phyloP scores from a whole-genome alignment of 2,888 invertebrate species.

The Agrilus biguttatus region DNA sequence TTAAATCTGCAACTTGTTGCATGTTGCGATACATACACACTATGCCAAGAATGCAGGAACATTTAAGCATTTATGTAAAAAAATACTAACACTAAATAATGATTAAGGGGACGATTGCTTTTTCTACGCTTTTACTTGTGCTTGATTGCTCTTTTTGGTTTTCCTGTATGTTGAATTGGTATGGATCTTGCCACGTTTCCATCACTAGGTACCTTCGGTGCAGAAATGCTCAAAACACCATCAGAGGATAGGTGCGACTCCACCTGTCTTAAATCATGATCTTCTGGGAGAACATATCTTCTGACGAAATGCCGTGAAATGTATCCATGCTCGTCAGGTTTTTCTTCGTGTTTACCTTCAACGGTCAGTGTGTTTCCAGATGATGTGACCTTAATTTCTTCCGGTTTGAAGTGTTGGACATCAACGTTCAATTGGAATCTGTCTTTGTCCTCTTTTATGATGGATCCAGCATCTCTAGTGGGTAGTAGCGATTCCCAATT shows the following conservation, averaged over 20 bases:
- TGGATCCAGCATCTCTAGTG: conserved; percentile 45
- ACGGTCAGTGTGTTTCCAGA: conserved; percentile 53
- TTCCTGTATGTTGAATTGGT: conserved; percentile 31
- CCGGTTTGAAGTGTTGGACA: conserved; percentile 64
- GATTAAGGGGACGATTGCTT: too few relatives aligned
- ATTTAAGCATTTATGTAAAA: too few relatives aligned
- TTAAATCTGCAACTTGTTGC: too few relatives aligned
- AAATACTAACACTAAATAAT: too few relatives aligned
- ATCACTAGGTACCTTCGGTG: conserved; percentile 38
- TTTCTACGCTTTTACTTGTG: too few relatives aligned
- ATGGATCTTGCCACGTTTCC: conserved; percentile 27
- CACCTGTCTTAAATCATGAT: conserved; percentile 55
- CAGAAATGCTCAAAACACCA: conserved; percentile 54
- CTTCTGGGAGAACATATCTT: conserved; percentile 58
- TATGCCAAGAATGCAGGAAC: too few relatives aligned
- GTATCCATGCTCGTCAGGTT: conserved; percentile 58
- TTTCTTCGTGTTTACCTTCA: conserved; percentile 67
- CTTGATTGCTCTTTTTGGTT: conserved; percentile 10
- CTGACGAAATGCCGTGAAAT: conserved; percentile 66
- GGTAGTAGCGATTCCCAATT: conserved; percentile 35
- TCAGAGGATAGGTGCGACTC: conserved; percentile 62
- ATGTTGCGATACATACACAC: too few relatives aligned
- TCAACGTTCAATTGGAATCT: conserved; percentile 59
- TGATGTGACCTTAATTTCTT: conserved; percentile 60
- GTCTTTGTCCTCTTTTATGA: conserved; percentile 44